Evolutionary conservation across 23 tunicate genomes (phyloP), one percentile per base, ranked within the genome.

Genomic region (Trididemnum clinides): DNA sequence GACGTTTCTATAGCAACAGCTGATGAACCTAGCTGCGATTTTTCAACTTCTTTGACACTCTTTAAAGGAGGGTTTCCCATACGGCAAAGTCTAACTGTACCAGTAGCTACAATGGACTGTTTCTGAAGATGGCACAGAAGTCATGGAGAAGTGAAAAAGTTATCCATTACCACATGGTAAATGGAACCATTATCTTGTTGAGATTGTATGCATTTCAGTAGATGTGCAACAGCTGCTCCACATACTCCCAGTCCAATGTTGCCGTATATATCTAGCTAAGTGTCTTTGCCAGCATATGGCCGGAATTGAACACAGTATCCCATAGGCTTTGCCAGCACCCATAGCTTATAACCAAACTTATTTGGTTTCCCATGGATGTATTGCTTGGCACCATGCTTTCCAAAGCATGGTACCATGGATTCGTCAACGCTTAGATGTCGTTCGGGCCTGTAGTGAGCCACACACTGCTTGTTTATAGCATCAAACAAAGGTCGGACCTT

Each of bases 381-480:
- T 39, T 73, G 80, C 28, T 73, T 73, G 57, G 57, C 54, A 2
- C 80, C 80, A 38, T 73, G 80, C 7, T 23, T 36, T 21, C 80
- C 80, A 39, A 36, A 78, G 66, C 51, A 78, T 12, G 83, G 66
- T 2, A 78, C 66, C 83, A 78, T 78, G 18, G 83, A 78, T 78
- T 78, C 66, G 66, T 78, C 83, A 32, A 78, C 66, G 28, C 38
- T 78, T 26, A 73, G 15, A 73, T 37, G 57, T 51, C 2, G 66
- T 15, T 25, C 21, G 25, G 65, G 66, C 6, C 4, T 28, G 66
- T 26, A 51, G 83, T 78, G 2, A 23, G 22, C 21, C 65, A 22
- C 4, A 36, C 83, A 22, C 30, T 29, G n/a, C 39, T 78, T 31
- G 66, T 78, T 78, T 26, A 78, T 51, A 1, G 23, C 37, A 51